Evolutionary conservation across 2,888 invertebrate species (phyloP).

Genomic region (Griposia aprilina): DNA sequence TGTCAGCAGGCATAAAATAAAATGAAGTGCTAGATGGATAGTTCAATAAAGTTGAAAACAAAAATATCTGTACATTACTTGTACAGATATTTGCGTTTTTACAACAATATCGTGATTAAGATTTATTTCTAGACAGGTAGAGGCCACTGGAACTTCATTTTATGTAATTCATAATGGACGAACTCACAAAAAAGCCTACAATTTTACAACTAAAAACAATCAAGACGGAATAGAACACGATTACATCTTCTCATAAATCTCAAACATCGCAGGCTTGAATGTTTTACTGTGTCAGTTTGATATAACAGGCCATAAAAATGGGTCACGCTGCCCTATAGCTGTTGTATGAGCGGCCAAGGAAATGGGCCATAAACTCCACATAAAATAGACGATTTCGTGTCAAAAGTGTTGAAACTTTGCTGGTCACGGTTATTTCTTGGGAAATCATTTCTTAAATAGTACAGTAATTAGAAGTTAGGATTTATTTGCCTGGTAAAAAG

Average conservation of each 20-base stretch:
- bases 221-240: neutral
- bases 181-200: slow-evolving; percentile 1
- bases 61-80: neutral
- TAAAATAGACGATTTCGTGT: slow-evolving; percentile 52
- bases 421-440: slow-evolving; percentile 2
- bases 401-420: slow-evolving; percentile 55
- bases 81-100: too few relatives aligned
- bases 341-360: slow-evolving; percentile 51
- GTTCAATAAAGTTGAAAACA: neutral
- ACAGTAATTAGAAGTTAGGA: neutral
- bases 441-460: neutral
- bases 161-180: neutral
- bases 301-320: slow-evolving; percentile 65
- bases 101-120: neutral
- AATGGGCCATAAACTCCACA: slow-evolving; percentile 63
- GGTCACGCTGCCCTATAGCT: slow-evolving; percentile 69
- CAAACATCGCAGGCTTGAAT: slow-evolving; percentile 22
- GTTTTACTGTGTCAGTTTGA: slow-evolving; percentile 39
- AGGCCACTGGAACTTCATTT: neutral
- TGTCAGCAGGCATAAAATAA: neutral
- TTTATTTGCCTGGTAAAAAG: neutral
- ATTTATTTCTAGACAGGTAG: neutral
- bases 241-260: slow-evolving; percentile 45
- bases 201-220: slow-evolving; percentile 4
- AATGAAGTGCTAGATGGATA: neutral